A percentile compares a stretch with the other conserved stretches of the same genome.
Conservation (phyloP, 2,113 vertebrate species). For the Amphilophus citrinellus region DNA sequence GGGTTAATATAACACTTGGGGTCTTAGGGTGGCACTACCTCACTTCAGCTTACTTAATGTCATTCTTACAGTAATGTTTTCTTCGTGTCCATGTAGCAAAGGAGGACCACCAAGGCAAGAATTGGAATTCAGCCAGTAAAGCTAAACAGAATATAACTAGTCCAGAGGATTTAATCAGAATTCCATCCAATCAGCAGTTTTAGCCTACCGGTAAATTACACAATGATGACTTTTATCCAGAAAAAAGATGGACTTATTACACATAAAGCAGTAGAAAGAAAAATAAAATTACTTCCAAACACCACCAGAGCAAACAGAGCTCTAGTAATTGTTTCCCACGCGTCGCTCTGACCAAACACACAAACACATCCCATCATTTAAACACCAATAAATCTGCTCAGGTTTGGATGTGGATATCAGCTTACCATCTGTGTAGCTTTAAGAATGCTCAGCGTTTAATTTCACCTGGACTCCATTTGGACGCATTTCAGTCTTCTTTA, state of each 20-base stretch:
- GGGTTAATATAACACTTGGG: conserved; percentile 35
- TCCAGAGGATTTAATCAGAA: background rate
- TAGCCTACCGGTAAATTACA: background rate
- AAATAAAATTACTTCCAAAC: conserved; percentile 8
- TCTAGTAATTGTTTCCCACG: conserved; percentile 2
- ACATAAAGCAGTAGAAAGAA: background rate
- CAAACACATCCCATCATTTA: background rate
- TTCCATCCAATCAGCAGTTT: conserved; percentile 1
- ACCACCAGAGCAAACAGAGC: background rate
- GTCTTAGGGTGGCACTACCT: conserved; percentile 35
- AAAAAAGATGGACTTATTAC: background rate
- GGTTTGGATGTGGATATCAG: background rate
- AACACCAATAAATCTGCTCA: conserved; percentile 10
- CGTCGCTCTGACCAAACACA: background rate
- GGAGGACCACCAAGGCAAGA: conserved; percentile 36
- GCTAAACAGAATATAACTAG: conserved; percentile 8
- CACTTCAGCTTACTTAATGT: conserved; percentile 50
- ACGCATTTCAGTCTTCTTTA: background rate
- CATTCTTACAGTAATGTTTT: conserved; percentile 50
- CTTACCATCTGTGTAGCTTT: background rate
- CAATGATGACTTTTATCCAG: background rate
- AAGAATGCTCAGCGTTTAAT: background rate
- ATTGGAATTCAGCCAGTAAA: conserved; percentile 3
- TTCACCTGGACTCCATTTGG: background rate
- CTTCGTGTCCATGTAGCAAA: conserved; percentile 35